A percentile compares a stretch with the other conserved stretches of the same genome.
Conservation (phyloP, 2,888 invertebrate species). For the Phrixothrix hirtus region DNA sequence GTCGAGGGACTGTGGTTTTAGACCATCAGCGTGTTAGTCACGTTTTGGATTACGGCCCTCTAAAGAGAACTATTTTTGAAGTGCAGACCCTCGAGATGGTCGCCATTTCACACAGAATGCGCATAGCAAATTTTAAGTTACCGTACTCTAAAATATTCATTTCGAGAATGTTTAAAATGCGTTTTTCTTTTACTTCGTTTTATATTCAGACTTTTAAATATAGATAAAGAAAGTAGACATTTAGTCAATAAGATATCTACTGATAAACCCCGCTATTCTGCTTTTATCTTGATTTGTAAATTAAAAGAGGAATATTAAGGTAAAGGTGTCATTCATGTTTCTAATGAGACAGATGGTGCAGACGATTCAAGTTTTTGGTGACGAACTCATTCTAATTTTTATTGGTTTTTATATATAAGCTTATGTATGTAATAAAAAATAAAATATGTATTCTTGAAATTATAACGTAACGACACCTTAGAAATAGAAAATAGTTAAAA, state of each 20-base stretch:
- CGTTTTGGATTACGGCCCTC: slow-evolving; percentile 38
- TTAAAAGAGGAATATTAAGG: slow-evolving; percentile 33
- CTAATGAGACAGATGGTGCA: too few relatives aligned
- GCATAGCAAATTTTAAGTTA: slow-evolving; percentile 35
- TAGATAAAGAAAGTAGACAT: too few relatives aligned
- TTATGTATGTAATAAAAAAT: too few relatives aligned
- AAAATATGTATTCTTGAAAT: too few relatives aligned
- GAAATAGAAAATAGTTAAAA: too few relatives aligned
- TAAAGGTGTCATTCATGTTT: slow-evolving; percentile 49
- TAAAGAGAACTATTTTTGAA: slow-evolving; percentile 32
- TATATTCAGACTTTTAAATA: too few relatives aligned
- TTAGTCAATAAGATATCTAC: too few relatives aligned
- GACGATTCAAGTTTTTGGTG: too few relatives aligned
- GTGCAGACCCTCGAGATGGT: slow-evolving; percentile 34
- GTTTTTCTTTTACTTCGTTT: slow-evolving; percentile 14
- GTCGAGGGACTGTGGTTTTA: slow-evolving; percentile 30
- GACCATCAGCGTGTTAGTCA: slow-evolving; percentile 39
- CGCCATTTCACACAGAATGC: slow-evolving; percentile 36
- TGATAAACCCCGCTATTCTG: slow-evolving; percentile 5
- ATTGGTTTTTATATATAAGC: too few relatives aligned
- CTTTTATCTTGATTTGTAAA: slow-evolving; percentile 27
- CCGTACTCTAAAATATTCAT: slow-evolving; percentile 23
- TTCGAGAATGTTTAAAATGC: slow-evolving; percentile 19
- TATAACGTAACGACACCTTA: too few relatives aligned
- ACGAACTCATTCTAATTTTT: too few relatives aligned